Evolutionary conservation across 2,113 vertebrate species (phyloP), one percentile per base, ranked within the genome.

Genomic region (Callipepla squamata): DNA sequence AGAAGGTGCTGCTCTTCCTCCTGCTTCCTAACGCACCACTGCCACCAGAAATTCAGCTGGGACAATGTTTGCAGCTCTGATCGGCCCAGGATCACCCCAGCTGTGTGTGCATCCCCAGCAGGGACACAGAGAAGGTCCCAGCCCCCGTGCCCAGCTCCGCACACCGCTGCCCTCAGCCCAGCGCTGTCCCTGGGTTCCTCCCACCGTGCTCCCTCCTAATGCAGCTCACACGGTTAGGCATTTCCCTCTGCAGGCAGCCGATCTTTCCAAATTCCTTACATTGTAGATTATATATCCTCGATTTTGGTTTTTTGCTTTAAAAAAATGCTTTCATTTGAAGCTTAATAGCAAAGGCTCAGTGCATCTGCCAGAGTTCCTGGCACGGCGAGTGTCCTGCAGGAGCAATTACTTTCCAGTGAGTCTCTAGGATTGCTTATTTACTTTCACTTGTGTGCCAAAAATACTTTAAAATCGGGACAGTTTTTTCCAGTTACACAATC

Each of bases 401-500:
- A 94, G 92, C 82, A 91, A 77, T 90, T 84, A 91, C 80, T 95
- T 97, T 82, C 95, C 95, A 94, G 78, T 38, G 74, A 90, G 89
- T 62, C 90, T 85, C 93, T 80, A 76, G 93, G 95, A 79, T 89
- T 80, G 91, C 91, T 96, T 96, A 95, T 97, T 95, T 94, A 90
- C 91, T 93, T 95, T 95, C 82, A 79, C 62, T 95, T 38, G 42
- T 59, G 84, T 15, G 96, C 95, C 96, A 97, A 92, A 94, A 96
- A 90, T 93, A 87, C 75, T 96, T 94, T 57, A 65, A 96, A 93
- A 94, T 94, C 91, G 77, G 87, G 80, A 62, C 94, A 95, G 94
- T 86, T 95, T 96, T 96, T 96, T 96, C 94, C 94, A 92, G 93
- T 95, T 95, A 88, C 90, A 96, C 92, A 97, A 96, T 95, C 94